Base-by-base conservation (phyloP, 1,140 invertebrate genomes). In the Euwallacea similis region DNA sequence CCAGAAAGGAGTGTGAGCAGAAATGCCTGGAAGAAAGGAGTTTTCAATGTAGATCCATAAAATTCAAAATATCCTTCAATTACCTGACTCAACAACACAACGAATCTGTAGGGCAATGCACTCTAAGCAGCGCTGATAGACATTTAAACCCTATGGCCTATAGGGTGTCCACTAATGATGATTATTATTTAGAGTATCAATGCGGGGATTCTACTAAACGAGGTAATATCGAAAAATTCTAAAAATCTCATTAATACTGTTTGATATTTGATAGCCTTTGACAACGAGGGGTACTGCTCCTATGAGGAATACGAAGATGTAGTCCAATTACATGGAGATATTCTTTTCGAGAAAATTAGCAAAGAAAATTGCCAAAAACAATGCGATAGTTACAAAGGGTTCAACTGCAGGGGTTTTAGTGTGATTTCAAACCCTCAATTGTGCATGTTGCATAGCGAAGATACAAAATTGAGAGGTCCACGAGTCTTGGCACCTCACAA, bases 131-230 rank as follows among this genome's bases (percentile, higher is more conserved):
- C 46, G 84, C 85, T 73, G 86, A 88, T 76, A 85, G 87, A 76
- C 87, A 86, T 77, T 83, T 87, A 7, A 84, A 86, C 68, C 87
- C 88, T 0, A 86, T 86, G 75, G 85, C 86, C 0, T 89, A 86
- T 69, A 79, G 87, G 42, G 86, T 86, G 0, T 86, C 87, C 7
- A 86, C 85, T 69, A 86, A 84, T 68, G 84, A 87, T 62, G 87
- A 87, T 42, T 84, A 88, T 73, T 89, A 89, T 73, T 84, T 88
- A 66, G 88, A 89, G 76, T 88, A 88, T 79, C 87, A 88, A 75
- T 89, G 88, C 74, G 75, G 13, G 13, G 13, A 50, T 2, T 11
- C 42, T 16, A 74, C 54, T 16, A 69, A 42, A 42, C 15, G 15
- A 33, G 41, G 46, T 50, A 50, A 50, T 33, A 33, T 56, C 54